A percentile compares a stretch with the other conserved stretches of the same genome.
Evolutionary conservation across 2,888 invertebrate genomes (phyloP).

Genomic region (Coelinius sp.): DNA sequence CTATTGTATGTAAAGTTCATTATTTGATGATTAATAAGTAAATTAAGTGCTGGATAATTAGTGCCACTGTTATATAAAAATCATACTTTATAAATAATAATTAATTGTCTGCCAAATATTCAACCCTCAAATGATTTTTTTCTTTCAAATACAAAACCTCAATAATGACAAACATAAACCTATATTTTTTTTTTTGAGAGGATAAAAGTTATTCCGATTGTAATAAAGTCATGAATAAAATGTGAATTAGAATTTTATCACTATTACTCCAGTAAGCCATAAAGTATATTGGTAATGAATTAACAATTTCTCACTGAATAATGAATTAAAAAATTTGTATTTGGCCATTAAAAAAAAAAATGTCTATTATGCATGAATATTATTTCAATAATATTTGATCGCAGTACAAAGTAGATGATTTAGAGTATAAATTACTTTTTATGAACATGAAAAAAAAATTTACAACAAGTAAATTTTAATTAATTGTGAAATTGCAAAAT

Average conservation of each 20-base stretch:
- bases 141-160: not conserved
- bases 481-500: no score
- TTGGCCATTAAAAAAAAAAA: conserved; percentile 41
- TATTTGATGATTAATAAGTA: no score
- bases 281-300: no score
- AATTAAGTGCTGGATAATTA: conserved; percentile 18
- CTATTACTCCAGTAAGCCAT: not conserved
- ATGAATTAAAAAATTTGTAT: no score
- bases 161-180: not conserved
- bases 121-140: not conserved
- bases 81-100: not conserved
- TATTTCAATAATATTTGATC: conserved; percentile 62
- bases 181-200: not conserved
- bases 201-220: not conserved
- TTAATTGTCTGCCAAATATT: conserved; percentile 3
- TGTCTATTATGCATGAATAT: conserved; percentile 53
- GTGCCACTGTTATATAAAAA: not conserved
- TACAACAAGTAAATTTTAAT: no score
- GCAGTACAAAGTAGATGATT: conserved; percentile 67
- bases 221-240: not conserved
- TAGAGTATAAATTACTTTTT: conserved; percentile 63
- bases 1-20: no score
- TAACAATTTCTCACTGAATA: not conserved
- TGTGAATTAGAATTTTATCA: not conserved
- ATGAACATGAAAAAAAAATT: conserved; percentile 46